Evolutionary conservation across 2,797 vertebrate species (phyloP), one percentile per base, ranked within the genome.

Genomic region (Macropodus opercularis): DNA sequence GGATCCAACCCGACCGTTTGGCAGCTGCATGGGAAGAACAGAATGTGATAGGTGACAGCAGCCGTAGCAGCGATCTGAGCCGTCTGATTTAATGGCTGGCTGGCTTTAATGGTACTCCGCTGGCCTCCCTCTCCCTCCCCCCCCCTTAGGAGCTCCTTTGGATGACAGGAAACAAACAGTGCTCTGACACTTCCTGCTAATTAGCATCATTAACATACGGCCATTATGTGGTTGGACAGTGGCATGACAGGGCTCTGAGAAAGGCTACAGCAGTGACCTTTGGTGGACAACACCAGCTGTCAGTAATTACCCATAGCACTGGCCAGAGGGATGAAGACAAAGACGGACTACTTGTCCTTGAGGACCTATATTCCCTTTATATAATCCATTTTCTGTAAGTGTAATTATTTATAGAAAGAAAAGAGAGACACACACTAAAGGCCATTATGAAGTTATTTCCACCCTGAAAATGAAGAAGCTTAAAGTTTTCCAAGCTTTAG

Each of bases 181-280:
- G 78, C 84, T 84, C 81, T 92, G 92, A 93, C 92, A 92, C 90
- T 81, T 91, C 81, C 64, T 43, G 61, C 85, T 93, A 93, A 93
- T 94, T 92, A 94, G 90, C 85, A 78, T 85, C 84, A 93, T 94
- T 94, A 94, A 88, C 93, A 92, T 91, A 90, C 43, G 60, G 87
- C 85, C 89, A 88, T 91, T 90, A 88, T 91, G 87, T 86, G 86
- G 83, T 84, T 71, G 90, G 90, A 91, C 90, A 85, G 90, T 88
- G 79, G 85, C 90, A 85, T 92, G 92, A 92, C 92, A 92, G 89
- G 86, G 81, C 90, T 90, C 65, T 54, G 62, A 83, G 87, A 91
- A 72, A 81, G 84, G 86, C 88, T 90, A 87, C 88, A 87, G 84
- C 75, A 27, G 79, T 93, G 93, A 93, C 93, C 93, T 94, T 93